These are phyloP conservation scores for Acrobasis suavella DNA, from an alignment of 2,888 invertebrate genomes.

Conservation along the genomic window DNA sequence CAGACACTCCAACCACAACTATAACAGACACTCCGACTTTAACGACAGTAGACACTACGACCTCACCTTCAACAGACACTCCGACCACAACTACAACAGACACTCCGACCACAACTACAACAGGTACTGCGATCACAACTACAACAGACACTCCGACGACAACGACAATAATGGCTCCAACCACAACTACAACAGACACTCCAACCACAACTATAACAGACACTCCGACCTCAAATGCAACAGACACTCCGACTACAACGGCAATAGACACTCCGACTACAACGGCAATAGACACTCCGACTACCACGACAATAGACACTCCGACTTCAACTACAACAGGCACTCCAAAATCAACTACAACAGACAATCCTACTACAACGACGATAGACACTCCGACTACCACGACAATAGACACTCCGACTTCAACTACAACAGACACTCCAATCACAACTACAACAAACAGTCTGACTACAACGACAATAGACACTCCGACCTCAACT, in stretches of 20 bases:
- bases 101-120: background rate
- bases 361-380: background rate
- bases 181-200: background rate
- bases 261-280: background rate
- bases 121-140: background rate
- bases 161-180: background rate
- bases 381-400: background rate
- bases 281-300: conserved; percentile 1
- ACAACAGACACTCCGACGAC: background rate
- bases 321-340: background rate
- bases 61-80: background rate
- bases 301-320: background rate
- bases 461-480: background rate
- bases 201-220: background rate
- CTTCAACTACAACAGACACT: background rate
- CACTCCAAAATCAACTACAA: background rate
- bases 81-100: background rate
- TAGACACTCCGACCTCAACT: background rate
- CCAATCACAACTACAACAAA: background rate
- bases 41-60: background rate
- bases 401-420: background rate
- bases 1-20: background rate
- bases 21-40: background rate
- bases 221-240: background rate
- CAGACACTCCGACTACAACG: background rate